A percentile compares a stretch with the other conserved stretches of the same genome.
These are phyloP conservation scores for Autographa gamma DNA, from an alignment of 2,888 invertebrate genomes.

Conservation along the genomic window DNA sequence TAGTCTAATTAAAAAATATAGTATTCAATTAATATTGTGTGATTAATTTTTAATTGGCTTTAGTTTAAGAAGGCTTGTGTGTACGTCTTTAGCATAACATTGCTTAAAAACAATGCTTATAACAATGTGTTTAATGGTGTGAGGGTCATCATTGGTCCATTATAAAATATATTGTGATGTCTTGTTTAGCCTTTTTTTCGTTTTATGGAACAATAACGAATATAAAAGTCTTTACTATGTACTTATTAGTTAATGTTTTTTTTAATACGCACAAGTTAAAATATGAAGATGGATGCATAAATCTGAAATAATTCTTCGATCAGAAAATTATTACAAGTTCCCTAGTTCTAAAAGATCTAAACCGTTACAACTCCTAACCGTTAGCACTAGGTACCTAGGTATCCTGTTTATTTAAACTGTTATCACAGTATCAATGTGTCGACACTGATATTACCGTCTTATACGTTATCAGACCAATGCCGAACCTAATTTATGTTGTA, in stretches of 20 bases:
- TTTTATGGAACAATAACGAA: too few relatives aligned
- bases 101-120: too few relatives aligned
- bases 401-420: constrained; percentile 33
- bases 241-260: too few relatives aligned
- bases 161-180: too few relatives aligned
- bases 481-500: constrained; percentile 49
- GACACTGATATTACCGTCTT: constrained; percentile 42
- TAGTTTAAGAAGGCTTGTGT: neutral
- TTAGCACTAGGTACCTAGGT: constrained; percentile 1
- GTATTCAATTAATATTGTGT: neutral
- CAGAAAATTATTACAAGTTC: neutral
- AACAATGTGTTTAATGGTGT: too few relatives aligned
- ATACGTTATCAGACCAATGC: constrained; percentile 47
- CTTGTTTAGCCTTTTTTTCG: too few relatives aligned
- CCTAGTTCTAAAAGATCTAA: constrained; percentile 3
- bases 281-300: too few relatives aligned
- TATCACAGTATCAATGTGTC: constrained; percentile 50
- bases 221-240: too few relatives aligned
- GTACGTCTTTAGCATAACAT: too few relatives aligned
- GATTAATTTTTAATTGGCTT: neutral
- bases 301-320: too few relatives aligned
- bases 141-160: too few relatives aligned
- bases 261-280: too few relatives aligned
- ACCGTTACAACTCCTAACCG: neutral
- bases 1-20: neutral